Base-by-base conservation (phyloP, 1,140 invertebrate genomes). In the Drosophila tristis region DNA sequence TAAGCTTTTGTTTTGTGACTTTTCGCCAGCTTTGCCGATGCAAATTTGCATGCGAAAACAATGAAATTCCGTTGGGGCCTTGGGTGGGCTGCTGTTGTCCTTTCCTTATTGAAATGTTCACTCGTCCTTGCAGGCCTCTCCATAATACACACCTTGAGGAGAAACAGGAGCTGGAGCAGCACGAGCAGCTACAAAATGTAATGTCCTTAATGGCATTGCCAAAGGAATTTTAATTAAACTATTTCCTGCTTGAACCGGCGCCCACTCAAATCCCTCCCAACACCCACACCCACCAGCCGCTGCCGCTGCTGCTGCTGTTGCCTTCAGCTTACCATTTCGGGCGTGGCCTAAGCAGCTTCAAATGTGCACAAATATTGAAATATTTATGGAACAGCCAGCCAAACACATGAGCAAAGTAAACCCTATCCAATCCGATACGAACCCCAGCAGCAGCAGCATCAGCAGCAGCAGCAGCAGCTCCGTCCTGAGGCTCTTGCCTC, bases 151-250 rank as follows among this genome's bases (percentile, higher is more conserved):
- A 76, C 54, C 67, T 71, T 71, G 47, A 50, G 51, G 48, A 66
- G 43, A 60, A 62, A 43, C 49, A 56, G 49, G 49, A 15, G 20
- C 65, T 48, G 16, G 35, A 64, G 35, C 59, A 50, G 11, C 58
- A 31, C 23, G 49, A 58, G 47, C 54, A 77, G 64, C 63, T 76
- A 72, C 60, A 65, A 80, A 80, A 77, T 81, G 78, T 80, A 81
- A 81, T 81, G 80, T 63, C 72, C 79, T 82, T 84, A 87, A 87
- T 87, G 84, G 79, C 84, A 77, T 74, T 89, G 72, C 84, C 65
- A 81, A 75, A 87, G 79, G 80, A 72, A 84, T 87, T 87, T 87
- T 87, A 87, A 87, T 87, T 87, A 87, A 87, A 87, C 84, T 90
- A 87, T 87, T 87, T 87, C 84, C 84, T 78, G 78, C 59, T 79